Conservation (phyloP, 2,113 vertebrate genomes). For the Cephalopholis sonnerati region DNA sequence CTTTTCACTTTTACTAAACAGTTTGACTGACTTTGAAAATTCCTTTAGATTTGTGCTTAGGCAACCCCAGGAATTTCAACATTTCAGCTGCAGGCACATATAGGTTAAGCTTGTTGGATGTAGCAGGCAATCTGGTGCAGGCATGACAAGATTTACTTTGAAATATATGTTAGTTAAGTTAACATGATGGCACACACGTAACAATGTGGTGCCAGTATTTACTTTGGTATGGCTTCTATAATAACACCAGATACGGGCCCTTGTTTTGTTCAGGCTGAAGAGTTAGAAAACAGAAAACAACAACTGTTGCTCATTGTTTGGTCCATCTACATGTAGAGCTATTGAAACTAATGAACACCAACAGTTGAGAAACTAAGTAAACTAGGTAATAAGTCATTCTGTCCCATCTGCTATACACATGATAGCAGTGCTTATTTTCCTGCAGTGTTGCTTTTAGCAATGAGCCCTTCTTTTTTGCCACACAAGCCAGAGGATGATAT, state of each 20-base stretch:
- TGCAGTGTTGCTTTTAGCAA: constrained; percentile 1
- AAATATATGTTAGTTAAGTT: too few relatives aligned
- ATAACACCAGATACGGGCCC: neutral
- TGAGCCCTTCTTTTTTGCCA: neutral
- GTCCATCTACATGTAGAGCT: neutral
- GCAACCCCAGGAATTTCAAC: too few relatives aligned
- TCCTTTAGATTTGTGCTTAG: too few relatives aligned
- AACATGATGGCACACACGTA: neutral
- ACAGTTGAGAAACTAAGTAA: constrained; percentile 8
- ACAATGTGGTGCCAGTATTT: neutral
- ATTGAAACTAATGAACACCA: neutral
- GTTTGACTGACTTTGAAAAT: too few relatives aligned
- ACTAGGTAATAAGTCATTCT: neutral
- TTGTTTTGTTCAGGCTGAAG: neutral
- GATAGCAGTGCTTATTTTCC: neutral
- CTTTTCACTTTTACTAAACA: too few relatives aligned
- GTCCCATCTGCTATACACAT: neutral
- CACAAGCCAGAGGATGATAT: constrained; percentile 42
- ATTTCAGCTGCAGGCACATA: too few relatives aligned
- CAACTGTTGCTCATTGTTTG: neutral
- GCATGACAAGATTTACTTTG: too few relatives aligned
- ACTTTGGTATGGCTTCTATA: neutral
- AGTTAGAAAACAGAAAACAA: neutral
- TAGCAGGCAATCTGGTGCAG: too few relatives aligned
- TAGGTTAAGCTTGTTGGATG: too few relatives aligned